Conservation (phyloP, 2,797 vertebrate species). For the Pseudochaenichthys georgianus region DNA sequence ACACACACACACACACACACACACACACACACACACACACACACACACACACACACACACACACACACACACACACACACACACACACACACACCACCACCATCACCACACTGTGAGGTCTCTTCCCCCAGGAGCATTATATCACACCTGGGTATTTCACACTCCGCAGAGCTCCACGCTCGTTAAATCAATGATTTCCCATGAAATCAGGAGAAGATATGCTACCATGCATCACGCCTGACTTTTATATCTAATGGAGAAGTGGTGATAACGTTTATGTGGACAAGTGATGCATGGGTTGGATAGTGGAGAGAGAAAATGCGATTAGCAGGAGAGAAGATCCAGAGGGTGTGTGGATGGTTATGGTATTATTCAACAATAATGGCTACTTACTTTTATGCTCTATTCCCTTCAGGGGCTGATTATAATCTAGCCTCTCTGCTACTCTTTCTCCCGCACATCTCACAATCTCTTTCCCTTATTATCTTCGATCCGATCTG, state of each 20-base stretch:
- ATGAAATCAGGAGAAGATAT: slow-evolving; percentile 56
- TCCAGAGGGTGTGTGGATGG: background rate
- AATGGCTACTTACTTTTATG: background rate
- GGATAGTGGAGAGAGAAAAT: background rate
- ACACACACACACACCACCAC: background rate
- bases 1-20: too few relatives aligned
- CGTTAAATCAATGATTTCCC: slow-evolving; percentile 61
- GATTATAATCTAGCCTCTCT: background rate
- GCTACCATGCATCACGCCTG: slow-evolving; percentile 37
- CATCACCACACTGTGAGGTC: slow-evolving; percentile 6
- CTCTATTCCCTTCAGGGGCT: background rate
- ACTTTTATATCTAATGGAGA: slow-evolving; percentile 53
- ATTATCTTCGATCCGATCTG: background rate
- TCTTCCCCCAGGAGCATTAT: slow-evolving; percentile 46
- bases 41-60: too few relatives aligned
- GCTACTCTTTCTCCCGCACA: background rate
- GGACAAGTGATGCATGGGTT: slow-evolving; percentile 26
- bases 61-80: too few relatives aligned
- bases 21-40: too few relatives aligned
- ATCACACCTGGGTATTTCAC: slow-evolving; percentile 73
- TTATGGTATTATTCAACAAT: slow-evolving; percentile 6
- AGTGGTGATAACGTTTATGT: slow-evolving; percentile 43
- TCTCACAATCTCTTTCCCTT: background rate
- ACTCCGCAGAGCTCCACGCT: slow-evolving; percentile 53
- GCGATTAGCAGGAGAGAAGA: background rate